Percentiles rank a stretch among this genome's conserved stretches.
These are phyloP conservation scores for Calyptomena viridis DNA, from an alignment of 2,113 vertebrate species.

Conservation along the genomic window DNA sequence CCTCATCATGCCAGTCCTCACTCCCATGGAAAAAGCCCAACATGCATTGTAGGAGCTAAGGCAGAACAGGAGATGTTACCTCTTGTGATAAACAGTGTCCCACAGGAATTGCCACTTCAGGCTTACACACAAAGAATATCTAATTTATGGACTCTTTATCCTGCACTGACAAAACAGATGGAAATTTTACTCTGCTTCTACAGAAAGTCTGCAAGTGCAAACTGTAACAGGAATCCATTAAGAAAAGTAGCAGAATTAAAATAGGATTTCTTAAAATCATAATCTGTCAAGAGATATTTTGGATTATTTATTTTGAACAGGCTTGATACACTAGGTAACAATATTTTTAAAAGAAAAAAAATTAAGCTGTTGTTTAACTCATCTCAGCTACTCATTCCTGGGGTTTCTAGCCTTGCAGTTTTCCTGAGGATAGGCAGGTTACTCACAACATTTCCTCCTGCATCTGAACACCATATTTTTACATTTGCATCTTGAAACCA, in stretches of 20 bases:
- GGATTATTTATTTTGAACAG: not conserved
- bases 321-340: not conserved
- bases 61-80: not conserved
- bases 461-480: not conserved
- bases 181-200: not conserved
- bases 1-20: rapidly evolving
- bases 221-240: not conserved
- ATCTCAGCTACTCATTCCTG: not conserved
- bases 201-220: not conserved
- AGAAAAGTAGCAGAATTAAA: not conserved
- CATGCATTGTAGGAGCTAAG: rapidly evolving
- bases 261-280: not conserved
- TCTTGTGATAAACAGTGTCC: not conserved
- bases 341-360: not conserved
- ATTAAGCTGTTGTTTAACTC: not conserved
- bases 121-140: not conserved
- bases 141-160: not conserved
- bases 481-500: not conserved
- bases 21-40: not conserved
- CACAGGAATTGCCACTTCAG: not conserved
- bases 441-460: not conserved
- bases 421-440: not conserved
- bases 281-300: not conserved
- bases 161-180: not conserved
- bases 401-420: not conserved